Base-by-base conservation (phyloP, 2,888 invertebrate species). In the Temnothorax rugatulus region DNA sequence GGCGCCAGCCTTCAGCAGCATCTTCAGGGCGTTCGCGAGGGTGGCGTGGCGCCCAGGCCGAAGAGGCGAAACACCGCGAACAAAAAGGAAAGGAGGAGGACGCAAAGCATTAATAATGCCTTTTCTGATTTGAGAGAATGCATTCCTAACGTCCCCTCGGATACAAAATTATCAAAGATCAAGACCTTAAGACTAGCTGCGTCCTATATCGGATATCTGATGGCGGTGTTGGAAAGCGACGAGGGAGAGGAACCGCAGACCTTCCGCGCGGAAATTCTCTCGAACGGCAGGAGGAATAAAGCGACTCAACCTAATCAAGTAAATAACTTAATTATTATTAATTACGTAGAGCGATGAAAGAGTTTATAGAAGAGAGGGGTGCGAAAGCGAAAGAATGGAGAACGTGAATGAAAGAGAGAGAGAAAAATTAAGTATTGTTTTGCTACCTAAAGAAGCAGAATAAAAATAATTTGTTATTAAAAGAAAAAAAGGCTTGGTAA, bases 161-260 rank as follows among this genome's bases (percentile, higher is more conserved):
- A 99, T 93, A 99, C 99, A 0, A 99, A 99, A 95, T 95, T 99
- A 44, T 98, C 98, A 18, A 99, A 99, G 96, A 99, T 99, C 91
- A 99, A 99, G 95, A 99, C 99, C 0, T 96, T 99, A 44, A 96
- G 99, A 85, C 95, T 99, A 92, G 99, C 99, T 0, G 99, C 98
- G 0, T 97, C 98, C 0, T 99, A 99, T 95, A 99, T 99, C 91
- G 97, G 98, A 7, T 99, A 99, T 95, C 96, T 99, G 82, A 98
- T 98, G 95, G 97, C 97, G 89, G 98, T 99, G 1, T 95, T 99
- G 90, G 97, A 98, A 93, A 98, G 97, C 82, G 98, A 98, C 92
- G 98, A 97, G 69, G 95, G 96, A 29, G 97, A 97, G 88, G 97
- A 97, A 0, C 97, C 97, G 0, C 97, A 97, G 13, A 98, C 97